Evolutionary conservation across 2,888 invertebrate species (phyloP).

Genomic region (Temnothorax unifasciatus): DNA sequence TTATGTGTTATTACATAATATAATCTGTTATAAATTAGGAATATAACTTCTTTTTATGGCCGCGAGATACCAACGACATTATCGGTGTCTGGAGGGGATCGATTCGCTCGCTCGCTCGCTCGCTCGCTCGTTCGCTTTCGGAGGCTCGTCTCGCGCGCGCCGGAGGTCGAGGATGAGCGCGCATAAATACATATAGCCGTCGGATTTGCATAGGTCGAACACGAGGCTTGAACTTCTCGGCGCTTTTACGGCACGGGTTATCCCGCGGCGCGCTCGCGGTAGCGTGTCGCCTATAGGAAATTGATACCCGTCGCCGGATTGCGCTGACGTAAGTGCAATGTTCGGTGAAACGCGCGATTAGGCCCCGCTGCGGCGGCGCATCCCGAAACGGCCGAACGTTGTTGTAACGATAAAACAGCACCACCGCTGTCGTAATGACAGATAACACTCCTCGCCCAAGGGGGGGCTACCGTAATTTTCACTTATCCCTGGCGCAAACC

Average conservation of each 20-base stretch:
- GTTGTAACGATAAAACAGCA: constrained; percentile 55
- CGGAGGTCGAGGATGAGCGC: constrained; percentile 60
- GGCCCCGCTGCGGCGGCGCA: constrained; percentile 54
- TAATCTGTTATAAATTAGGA: constrained; percentile 8
- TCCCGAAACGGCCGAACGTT: constrained; percentile 53
- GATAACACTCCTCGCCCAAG: constrained; percentile 27
- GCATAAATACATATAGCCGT: constrained; percentile 48
- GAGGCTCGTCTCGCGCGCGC: constrained; percentile 51
- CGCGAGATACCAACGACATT: constrained; percentile 39
- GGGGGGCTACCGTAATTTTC: constrained; percentile 66
- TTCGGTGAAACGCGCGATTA: constrained; percentile 79
- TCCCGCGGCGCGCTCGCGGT: constrained; percentile 61
- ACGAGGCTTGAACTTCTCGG: constrained; percentile 73
- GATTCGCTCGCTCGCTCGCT: constrained; percentile 55
- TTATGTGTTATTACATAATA: background rate
- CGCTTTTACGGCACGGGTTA: constrained; percentile 64
- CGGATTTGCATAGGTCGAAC: constrained; percentile 80
- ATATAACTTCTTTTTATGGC: background rate
- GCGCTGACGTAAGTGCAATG: constrained; percentile 77
- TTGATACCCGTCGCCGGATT: constrained; percentile 79
- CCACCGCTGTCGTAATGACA: constrained; percentile 14
- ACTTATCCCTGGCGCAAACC: constrained; percentile 53
- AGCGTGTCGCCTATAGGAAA: constrained; percentile 77
- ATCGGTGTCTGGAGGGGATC: constrained; percentile 56
- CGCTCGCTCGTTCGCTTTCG: constrained; percentile 35